These are phyloP conservation scores for Aegotheles bennettii DNA, from an alignment of 2,113 vertebrate genomes.

Conservation along the genomic window DNA sequence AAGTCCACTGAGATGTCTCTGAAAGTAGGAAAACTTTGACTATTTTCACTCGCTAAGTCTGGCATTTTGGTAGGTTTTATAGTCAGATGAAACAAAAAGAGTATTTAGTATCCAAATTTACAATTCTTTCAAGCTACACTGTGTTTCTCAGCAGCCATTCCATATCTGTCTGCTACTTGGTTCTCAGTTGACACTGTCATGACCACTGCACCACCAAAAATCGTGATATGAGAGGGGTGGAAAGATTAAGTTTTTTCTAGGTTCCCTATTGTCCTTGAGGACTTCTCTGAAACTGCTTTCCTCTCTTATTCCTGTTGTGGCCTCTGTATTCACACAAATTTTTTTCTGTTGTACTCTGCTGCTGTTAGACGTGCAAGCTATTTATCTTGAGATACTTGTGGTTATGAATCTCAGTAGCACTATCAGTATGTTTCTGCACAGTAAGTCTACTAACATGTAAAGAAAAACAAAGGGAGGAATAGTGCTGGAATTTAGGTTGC, in stretches of 20 bases:
- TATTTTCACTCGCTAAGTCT: background rate
- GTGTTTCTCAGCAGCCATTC: background rate
- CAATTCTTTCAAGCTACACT: background rate
- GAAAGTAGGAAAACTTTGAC: background rate
- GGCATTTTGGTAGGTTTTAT: background rate
- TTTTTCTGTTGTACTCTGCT: background rate
- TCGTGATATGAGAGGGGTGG: background rate
- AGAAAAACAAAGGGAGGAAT: background rate
- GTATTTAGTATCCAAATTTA: background rate
- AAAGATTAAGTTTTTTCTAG: background rate
- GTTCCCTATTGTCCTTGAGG: background rate
- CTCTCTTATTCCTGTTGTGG: fast-evolving
- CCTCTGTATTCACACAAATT: background rate
- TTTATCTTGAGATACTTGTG: background rate
- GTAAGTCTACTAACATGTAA: background rate
- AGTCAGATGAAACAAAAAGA: background rate
- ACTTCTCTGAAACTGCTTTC: background rate
- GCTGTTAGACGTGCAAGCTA: fast-evolving
- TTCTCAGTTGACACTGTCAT: background rate
- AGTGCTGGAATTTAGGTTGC: background rate
- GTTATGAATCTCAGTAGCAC: background rate
- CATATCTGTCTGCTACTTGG: background rate
- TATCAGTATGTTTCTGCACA: background rate
- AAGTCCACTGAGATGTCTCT: background rate
- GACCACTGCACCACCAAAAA: background rate